Conservation (phyloP, 1,140 invertebrate species). For the Leucophenga varia region DNA sequence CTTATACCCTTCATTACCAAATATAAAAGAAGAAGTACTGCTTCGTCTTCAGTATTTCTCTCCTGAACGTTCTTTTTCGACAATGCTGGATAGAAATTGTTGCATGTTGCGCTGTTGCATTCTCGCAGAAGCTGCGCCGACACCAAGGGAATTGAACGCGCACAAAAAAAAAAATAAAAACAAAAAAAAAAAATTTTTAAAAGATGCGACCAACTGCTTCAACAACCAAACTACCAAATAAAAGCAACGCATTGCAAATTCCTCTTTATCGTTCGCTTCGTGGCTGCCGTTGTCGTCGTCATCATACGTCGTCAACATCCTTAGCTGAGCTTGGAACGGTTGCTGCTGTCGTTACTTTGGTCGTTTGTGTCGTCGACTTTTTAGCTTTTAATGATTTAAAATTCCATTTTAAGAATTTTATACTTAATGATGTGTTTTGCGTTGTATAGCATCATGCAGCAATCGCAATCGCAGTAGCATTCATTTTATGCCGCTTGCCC, state of each 20-base stretch:
- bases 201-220: background rate
- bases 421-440: slow-evolving; percentile 58
- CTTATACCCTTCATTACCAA: background rate
- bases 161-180: too few species aligned
- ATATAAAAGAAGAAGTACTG: slow-evolving; percentile 10
- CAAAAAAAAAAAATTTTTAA: too few species aligned
- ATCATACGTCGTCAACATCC: too few species aligned
- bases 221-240: slow-evolving; percentile 41
- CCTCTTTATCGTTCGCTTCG: slow-evolving; percentile 25
- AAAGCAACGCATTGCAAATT: slow-evolving; percentile 54
- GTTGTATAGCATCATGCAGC: slow-evolving; percentile 40
- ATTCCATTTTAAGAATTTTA: slow-evolving; percentile 58
- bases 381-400: slow-evolving; percentile 57
- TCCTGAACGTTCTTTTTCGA: slow-evolving; percentile 48
- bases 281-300: slow-evolving; percentile 12
- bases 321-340: too few species aligned
- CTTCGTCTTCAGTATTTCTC: slow-evolving; percentile 21
- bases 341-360: slow-evolving; percentile 15
- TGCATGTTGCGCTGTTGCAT: slow-evolving; percentile 33
- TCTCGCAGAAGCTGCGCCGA: too few species aligned
- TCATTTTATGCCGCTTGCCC: background rate
- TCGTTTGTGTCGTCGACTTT: slow-evolving; percentile 9
- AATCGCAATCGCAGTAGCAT: background rate
- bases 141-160: too few species aligned
- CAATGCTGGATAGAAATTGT: slow-evolving; percentile 37